Evolutionary conservation across 2,797 vertebrate species (phyloP).

Genomic region (Momotus momota): DNA sequence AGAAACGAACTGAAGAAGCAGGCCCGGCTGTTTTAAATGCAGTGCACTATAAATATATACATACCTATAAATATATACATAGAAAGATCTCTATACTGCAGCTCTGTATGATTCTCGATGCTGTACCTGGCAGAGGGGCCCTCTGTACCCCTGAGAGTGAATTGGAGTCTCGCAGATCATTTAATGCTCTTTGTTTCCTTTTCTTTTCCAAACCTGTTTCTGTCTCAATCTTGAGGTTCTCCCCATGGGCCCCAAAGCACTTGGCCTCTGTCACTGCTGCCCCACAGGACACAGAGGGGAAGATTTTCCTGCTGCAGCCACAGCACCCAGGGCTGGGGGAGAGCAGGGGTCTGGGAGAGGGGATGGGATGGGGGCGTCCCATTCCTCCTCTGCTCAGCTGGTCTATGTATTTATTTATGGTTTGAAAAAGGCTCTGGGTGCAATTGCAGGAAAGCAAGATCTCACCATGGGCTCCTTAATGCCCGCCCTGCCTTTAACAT

Average conservation of each 20-base stretch:
- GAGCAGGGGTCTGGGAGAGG: neutral
- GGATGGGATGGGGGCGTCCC: no score
- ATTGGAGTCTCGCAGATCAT: slow-evolving; percentile 64
- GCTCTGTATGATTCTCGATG: slow-evolving; percentile 74
- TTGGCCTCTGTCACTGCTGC: neutral
- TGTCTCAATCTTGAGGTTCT: neutral
- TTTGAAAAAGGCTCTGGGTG: neutral
- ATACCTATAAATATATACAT: slow-evolving; percentile 80
- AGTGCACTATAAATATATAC: slow-evolving; percentile 78
- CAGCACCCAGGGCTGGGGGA: neutral
- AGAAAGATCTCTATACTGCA: slow-evolving; percentile 78
- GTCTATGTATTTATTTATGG: neutral
- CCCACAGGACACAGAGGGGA: neutral
- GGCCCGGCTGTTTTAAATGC: slow-evolving; percentile 91
- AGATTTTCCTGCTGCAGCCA: neutral
- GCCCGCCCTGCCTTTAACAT: neutral
- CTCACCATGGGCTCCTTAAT: neutral
- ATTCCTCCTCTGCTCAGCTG: neutral
- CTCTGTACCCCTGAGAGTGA: slow-evolving; percentile 74
- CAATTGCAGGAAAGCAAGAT: neutral
- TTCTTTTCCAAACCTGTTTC: neutral
- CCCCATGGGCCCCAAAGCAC: accelerated
- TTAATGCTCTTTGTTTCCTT: slow-evolving; percentile 73
- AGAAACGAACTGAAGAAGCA: slow-evolving; percentile 98
- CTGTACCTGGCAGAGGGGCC: slow-evolving; percentile 53